These are phyloP conservation scores for Leptodactylus fallax DNA, from an alignment of 2,797 vertebrate genomes.

Conservation along the genomic window DNA sequence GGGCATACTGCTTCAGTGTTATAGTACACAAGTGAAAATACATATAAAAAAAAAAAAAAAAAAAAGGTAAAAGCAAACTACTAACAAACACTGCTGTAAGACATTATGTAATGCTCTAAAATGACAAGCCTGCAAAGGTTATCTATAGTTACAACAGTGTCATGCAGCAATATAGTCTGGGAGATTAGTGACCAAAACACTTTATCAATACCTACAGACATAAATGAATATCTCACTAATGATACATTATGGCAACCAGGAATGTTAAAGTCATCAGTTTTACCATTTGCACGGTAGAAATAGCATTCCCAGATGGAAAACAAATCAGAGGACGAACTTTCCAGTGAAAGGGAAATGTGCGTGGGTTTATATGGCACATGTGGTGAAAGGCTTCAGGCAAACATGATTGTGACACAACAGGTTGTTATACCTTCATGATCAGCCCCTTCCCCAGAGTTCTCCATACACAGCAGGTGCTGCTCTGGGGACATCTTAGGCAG, in stretches of 20 bases:
- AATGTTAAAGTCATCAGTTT: slow-evolving; percentile 8
- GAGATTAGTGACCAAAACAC: not conserved
- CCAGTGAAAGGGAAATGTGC: slow-evolving; percentile 45
- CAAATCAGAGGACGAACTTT: slow-evolving; percentile 31
- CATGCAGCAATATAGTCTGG: slow-evolving; percentile 18
- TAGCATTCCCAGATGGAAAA: slow-evolving; percentile 54
- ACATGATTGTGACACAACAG: slow-evolving; percentile 13
- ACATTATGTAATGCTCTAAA: not conserved
- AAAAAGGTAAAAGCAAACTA: too few species aligned
- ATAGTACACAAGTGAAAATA: too few species aligned
- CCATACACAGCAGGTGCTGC: slow-evolving; percentile 12
- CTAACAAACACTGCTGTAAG: not conserved
- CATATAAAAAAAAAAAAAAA: too few species aligned
- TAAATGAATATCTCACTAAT: not conserved
- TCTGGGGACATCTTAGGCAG: slow-evolving; percentile 20
- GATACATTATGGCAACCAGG: not conserved
- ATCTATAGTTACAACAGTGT: not conserved
- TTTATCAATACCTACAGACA: not conserved
- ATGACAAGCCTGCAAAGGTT: not conserved
- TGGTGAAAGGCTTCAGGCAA: slow-evolving; percentile 27
- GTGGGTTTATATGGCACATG: slow-evolving; percentile 40
- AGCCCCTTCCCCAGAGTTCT: not conserved
- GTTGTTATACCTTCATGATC: slow-evolving; percentile 11
- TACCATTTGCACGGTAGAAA: slow-evolving; percentile 32
- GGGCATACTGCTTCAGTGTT: too few species aligned